Conservation (phyloP, 2,888 invertebrate genomes). For the Acleris emargana region DNA sequence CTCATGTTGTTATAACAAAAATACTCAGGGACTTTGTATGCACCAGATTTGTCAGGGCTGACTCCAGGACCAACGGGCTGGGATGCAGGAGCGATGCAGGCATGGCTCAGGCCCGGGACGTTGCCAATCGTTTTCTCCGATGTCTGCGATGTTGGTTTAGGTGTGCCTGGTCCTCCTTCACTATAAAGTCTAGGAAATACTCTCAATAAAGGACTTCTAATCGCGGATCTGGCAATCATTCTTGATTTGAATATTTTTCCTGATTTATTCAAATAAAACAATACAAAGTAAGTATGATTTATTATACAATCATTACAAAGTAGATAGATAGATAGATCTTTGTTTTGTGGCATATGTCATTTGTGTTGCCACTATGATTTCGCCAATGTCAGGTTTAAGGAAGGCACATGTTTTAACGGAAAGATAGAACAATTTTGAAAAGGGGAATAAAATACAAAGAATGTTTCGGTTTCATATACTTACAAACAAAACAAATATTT, state of each 20-base stretch:
- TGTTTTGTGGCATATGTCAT: no score
- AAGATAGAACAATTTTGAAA: no score
- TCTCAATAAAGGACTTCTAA: conserved; percentile 45
- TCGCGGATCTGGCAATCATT: conserved; percentile 46
- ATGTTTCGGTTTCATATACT: no score
- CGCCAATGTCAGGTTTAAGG: no score
- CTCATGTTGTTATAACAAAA: conserved; percentile 90
- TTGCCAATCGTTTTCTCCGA: conserved; percentile 56
- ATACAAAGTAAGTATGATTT: conserved; percentile 13
- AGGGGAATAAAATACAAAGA: no score
- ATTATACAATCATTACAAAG: conserved; percentile 58
- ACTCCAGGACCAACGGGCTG: conserved; percentile 89
- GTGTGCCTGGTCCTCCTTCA: conserved; percentile 43
- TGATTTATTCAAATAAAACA: background rate
- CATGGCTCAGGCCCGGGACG: conserved; percentile 87
- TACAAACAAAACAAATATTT: no score
- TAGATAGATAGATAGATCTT: no score
- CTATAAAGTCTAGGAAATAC: conserved; percentile 51
- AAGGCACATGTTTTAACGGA: no score
- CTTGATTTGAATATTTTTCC: background rate
- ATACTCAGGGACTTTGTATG: conserved; percentile 95
- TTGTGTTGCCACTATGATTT: no score
- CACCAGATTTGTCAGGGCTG: conserved; percentile 84
- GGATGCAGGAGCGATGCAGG: conserved; percentile 79
- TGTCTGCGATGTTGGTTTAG: conserved; percentile 44